phyloP scores from a whole-genome alignment of 2,113 vertebrate species.

The Pedionomus torquatus region DNA sequence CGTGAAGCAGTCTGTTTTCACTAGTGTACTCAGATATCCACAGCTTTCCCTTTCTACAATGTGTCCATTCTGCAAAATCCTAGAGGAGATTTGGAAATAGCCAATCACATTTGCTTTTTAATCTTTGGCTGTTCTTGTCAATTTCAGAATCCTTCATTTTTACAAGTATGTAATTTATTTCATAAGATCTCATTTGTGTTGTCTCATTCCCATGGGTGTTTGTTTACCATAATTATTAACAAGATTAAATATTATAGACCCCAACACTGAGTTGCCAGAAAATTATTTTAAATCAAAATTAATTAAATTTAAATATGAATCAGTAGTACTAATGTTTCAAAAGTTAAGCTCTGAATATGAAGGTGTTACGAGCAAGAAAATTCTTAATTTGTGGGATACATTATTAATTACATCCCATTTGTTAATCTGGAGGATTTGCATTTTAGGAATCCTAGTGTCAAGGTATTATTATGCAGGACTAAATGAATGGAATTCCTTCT shows the following conservation, averaged over 20 bases:
- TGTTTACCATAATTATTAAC: neutral
- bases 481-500: neutral
- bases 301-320: neutral
- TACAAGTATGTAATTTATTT: neutral
- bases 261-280: neutral
- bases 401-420: neutral
- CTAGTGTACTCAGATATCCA: neutral
- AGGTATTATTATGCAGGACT: neutral
- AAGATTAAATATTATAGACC: neutral
- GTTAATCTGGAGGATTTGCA: neutral
- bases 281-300: neutral
- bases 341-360: neutral
- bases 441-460: neutral
- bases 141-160: slow-evolving; percentile 53
- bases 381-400: neutral
- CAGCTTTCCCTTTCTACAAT: neutral
- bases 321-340: neutral
- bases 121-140: neutral
- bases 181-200: neutral
- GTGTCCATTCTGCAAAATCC: neutral
- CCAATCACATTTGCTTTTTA: slow-evolving; percentile 45
- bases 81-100: slow-evolving; percentile 16
- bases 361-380: neutral
- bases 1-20: neutral
- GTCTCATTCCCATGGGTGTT: neutral